Evolutionary conservation across 2,888 invertebrate genomes (phyloP), one percentile per base, ranked within the genome.

Genomic region (Luffia ferchaultella): DNA sequence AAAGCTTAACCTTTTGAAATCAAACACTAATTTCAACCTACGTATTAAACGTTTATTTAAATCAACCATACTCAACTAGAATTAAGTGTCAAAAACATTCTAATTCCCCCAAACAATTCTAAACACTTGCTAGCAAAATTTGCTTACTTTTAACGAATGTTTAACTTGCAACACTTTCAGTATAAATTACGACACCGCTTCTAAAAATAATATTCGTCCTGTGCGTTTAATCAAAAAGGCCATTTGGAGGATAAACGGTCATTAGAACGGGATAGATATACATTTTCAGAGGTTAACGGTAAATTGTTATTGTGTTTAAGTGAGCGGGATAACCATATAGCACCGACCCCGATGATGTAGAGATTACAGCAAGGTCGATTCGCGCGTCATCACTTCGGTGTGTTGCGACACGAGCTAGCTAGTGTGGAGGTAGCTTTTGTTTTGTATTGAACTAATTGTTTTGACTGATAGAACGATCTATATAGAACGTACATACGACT

Each of bases 351-450:
- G 18, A 42, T 2, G 18, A 3, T 49, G 43, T 42, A 42, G 45
- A 49, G 42, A 49, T 49, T 49, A 49, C 42, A 30, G 53, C 67
- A 67, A 68, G 68, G 68, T 67, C 67, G 63, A 48, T 58, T 54
- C 56, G 63, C 56, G 60, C 68, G 68, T 68, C 67, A 68, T 48
- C 42, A 16, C 30, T 46, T 48, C 48, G 18, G 20, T 16, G 16
- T 30, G 17, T 45, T 50, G 46, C 50, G 48, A 51, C 51, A 51
- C 48, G 16, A 18, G 18, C 50, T 60, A 62, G 62, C 65, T 60
- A 61, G 58, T 58, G 58, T 61, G 60, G 63, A 67, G 65, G 63
- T 66, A 62, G 60, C 66, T 64, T 62, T 60, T 51, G 41, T 48
- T 51, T 40, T 48, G 30, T 30, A 30, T 30, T 30, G 30, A 12